Conservation (phyloP, 1,140 invertebrate species). For the Drosophila insularis region DNA sequence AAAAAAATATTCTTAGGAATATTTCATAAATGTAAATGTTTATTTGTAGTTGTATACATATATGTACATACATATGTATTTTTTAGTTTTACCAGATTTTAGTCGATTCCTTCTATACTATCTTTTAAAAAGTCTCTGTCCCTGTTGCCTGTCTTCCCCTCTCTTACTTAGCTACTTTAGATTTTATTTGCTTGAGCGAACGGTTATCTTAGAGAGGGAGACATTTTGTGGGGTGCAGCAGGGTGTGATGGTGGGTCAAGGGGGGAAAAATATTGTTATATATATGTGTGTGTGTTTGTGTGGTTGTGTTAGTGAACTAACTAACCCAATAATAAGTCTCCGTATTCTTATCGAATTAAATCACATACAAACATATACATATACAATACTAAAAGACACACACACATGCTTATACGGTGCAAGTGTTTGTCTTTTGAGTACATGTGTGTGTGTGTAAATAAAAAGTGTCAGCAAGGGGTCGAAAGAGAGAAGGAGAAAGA, state of each 20-base stretch:
- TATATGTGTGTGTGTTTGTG: conserved; percentile 46
- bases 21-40: too few species aligned
- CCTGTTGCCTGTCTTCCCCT: background rate
- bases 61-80: background rate
- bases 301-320: conserved; percentile 63
- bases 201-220: conserved; percentile 52
- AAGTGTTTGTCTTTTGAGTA: conserved; percentile 33
- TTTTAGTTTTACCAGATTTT: too few species aligned
- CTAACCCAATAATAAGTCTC: conserved; percentile 75
- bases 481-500: conserved; percentile 6
- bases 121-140: background rate
- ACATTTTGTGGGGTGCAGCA: conserved; percentile 17
- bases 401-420: background rate
- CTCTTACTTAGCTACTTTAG: conserved; percentile 24
- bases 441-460: conserved; percentile 28
- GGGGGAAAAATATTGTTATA: conserved; percentile 56
- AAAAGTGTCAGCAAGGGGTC: conserved; percentile 65
- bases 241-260: conserved; percentile 22
- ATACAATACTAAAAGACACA: conserved; percentile 13
- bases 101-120: too few species aligned
- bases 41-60: background rate
- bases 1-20: too few species aligned
- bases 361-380: conserved; percentile 40
- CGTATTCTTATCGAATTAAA: conserved; percentile 77
- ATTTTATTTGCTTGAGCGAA: conserved; percentile 31